Conservation (phyloP, 2,113 vertebrate genomes). For the Neofelis nebulosa region DNA sequence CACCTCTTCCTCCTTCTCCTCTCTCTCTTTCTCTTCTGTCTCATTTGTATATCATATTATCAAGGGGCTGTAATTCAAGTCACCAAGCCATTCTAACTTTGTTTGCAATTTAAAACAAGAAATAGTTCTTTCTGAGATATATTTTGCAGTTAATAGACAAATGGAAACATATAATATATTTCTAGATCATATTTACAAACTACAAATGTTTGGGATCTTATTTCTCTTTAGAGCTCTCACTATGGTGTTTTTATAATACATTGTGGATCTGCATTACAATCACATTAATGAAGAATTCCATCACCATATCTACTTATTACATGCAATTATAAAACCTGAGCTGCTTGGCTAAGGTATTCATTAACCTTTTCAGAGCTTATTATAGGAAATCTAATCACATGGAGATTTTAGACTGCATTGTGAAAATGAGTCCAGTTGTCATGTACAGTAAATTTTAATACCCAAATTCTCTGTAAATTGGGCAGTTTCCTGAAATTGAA, state of each 20-base stretch:
- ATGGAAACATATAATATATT: slow-evolving; percentile 1
- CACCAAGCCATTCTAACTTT: neutral
- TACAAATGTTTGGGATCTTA: neutral
- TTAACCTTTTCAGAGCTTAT: slow-evolving; percentile 85
- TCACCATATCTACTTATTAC: slow-evolving; percentile 82
- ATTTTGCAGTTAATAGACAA: neutral
- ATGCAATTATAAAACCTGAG: slow-evolving; percentile 80
- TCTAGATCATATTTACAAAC: slow-evolving; percentile 61
- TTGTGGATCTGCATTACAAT: slow-evolving; percentile 75
- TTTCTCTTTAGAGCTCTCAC: slow-evolving; percentile 67
- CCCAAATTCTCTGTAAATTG: slow-evolving; percentile 80
- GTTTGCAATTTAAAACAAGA: neutral
- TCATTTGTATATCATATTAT: neutral
- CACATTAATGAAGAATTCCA: slow-evolving; percentile 75
- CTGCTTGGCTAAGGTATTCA: slow-evolving; percentile 81
- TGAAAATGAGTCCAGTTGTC: slow-evolving; percentile 83
- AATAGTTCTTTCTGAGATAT: slow-evolving; percentile 59
- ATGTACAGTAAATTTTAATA: slow-evolving; percentile 84
- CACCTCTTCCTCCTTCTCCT: neutral
- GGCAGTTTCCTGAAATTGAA: slow-evolving; percentile 82
- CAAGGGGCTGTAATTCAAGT: neutral
- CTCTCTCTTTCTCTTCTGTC: neutral
- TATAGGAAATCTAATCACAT: slow-evolving; percentile 83
- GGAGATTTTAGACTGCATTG: slow-evolving; percentile 79
- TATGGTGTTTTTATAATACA: slow-evolving; percentile 68